A percentile compares a stretch with the other conserved stretches of the same genome.
Conservation (phyloP, 37 sponge, comb jelly and placozoan genomes). For the Tethya wilhelma region DNA sequence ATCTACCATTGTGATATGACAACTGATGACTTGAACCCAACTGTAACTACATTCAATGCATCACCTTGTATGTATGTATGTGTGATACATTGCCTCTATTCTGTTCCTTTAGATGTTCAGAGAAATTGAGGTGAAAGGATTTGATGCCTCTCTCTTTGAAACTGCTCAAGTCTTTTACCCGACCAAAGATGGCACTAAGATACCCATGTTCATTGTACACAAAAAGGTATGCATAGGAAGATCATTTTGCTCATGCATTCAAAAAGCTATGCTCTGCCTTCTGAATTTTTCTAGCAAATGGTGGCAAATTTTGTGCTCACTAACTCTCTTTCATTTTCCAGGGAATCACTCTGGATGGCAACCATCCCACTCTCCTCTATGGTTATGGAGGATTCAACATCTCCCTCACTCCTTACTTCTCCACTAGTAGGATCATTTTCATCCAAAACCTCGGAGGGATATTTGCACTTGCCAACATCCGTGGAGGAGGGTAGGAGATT, state of each 20-base stretch:
- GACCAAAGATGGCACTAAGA: constrained; percentile 90
- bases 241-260: too few species aligned
- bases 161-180: constrained; percentile 89
- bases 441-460: constrained; percentile 93
- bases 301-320: too few species aligned
- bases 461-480: constrained; percentile 83
- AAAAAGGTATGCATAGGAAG: too few species aligned
- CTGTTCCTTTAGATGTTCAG: constrained; percentile 58
- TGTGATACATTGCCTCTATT: background rate
- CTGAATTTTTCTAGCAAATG: too few species aligned
- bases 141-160: constrained; percentile 72
- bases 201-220: constrained; percentile 96
- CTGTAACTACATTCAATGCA: constrained; percentile 12
- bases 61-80: background rate
- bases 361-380: constrained; percentile 84
- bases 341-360: constrained; percentile 85
- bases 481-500: constrained; percentile 94
- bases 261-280: too few species aligned
- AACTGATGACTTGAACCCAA: constrained; percentile 31
- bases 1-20: constrained; percentile 87
- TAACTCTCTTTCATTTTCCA: constrained; percentile 7
- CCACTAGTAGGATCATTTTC: constrained; percentile 79
- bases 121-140: constrained; percentile 84
- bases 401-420: constrained; percentile 89
- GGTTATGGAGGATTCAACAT: constrained; percentile 99